Base-by-base conservation (phyloP, 2,113 vertebrate species). In the Melanerpes aurifrons region DNA sequence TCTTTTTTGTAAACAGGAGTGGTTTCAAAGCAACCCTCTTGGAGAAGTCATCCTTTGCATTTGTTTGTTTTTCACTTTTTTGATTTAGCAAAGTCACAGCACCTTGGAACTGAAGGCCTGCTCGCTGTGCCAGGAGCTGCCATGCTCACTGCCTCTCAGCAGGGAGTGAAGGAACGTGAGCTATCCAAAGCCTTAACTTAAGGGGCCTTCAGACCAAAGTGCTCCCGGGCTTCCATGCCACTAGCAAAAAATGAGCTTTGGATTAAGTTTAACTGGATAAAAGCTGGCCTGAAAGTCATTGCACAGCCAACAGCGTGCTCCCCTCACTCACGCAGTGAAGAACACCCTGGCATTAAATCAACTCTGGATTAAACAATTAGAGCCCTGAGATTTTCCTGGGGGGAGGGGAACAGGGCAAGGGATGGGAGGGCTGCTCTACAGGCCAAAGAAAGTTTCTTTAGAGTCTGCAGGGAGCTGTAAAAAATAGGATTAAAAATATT, bases 401-500 rank as follows among this genome's bases (percentile, higher is more conserved):
- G 73, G 90, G 80, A 93, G 67, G 79, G 84, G 80, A 86, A 47
- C 40, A 61, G 72, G 80, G 70, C 2, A 13, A 86, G 56, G 75
- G 84, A 92, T 61, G 43, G 86, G 43, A 94, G 70, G 73, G 67
- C 81, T 81, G 82, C 54, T 95, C 66, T 59, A 80, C 64, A 83
- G 95, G 89, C 90, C 89, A 84, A 90, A 32, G 57, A 93, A 96
- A 96, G 93, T 94, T 93, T 94, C 92, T 92, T 94, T 95, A 93
- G 93, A 90, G 86, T 95, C 92, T 92, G 88, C 91, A 96, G 92
- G 96, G 93, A 96, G 82, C 93, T 97, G 90, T 96, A 95, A 96
- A 93, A 96, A 96, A 96, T 87, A 80, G 90, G 89, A 95, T 96
- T 95, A 96, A 95, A 95, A 94, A 91, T 95, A 96, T 93, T 95